Evolutionary conservation across 2,113 vertebrate species (phyloP).

Genomic region (Bos javanicus): DNA sequence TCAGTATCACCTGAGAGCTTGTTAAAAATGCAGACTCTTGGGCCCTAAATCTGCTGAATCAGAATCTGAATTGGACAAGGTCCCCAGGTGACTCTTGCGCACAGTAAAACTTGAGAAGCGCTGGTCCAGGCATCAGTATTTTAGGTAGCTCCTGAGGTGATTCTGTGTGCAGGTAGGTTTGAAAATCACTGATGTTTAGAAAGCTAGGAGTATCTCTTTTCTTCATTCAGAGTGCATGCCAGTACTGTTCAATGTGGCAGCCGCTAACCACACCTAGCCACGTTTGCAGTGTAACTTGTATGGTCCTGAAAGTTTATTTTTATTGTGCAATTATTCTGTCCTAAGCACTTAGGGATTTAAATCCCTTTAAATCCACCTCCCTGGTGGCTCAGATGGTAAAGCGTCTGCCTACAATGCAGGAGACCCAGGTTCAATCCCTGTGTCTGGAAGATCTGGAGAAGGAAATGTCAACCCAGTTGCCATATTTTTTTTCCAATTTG

Average conservation of each 20-base stretch:
- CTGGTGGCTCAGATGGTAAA: background rate
- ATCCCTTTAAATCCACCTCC: background rate
- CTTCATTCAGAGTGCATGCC: background rate
- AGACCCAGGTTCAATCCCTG: background rate
- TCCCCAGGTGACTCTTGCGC: background rate
- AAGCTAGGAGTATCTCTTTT: background rate
- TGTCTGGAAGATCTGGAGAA: background rate
- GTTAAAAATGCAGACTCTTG: background rate
- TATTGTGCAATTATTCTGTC: background rate
- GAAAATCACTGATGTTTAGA: background rate
- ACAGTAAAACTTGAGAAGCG: background rate
- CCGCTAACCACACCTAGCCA: background rate
- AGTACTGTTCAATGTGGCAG: background rate
- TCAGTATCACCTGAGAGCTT: background rate
- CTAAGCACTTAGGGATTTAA: background rate
- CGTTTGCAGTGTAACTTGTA: background rate
- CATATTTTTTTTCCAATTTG: background rate
- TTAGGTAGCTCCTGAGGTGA: background rate
- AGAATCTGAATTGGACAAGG: constrained; percentile 1
- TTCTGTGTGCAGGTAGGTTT: background rate
- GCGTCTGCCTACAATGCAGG: rapidly evolving
- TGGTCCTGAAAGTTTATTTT: background rate
- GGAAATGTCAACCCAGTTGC: background rate
- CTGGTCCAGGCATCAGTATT: background rate
- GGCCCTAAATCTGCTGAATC: background rate